phyloP scores from a whole-genome alignment of 2,888 invertebrate genomes.

The Heteromyza rotundicornis region DNA sequence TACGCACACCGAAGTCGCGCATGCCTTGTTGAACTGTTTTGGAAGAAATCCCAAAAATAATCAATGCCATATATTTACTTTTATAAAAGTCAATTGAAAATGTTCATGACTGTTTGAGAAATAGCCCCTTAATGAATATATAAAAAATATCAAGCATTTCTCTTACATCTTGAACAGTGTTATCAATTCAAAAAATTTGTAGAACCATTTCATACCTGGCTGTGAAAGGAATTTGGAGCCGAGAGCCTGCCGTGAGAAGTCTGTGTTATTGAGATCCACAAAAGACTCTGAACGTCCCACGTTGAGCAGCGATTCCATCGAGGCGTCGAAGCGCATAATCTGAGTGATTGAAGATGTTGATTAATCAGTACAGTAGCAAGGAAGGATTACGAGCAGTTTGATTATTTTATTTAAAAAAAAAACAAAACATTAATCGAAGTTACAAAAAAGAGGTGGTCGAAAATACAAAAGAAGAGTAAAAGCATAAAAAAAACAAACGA shows the following conservation, averaged over 20 bases:
- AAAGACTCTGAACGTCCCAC: conserved; percentile 84
- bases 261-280: conserved; percentile 78
- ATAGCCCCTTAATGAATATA: neutral
- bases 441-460: conserved; percentile 10
- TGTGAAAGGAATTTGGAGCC: conserved; percentile 44
- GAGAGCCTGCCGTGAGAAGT: conserved; percentile 44
- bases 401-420: conserved; percentile 18
- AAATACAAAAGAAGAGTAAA: conserved; percentile 14
- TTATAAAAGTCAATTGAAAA: too few species aligned
- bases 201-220: conserved; percentile 42
- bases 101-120: neutral
- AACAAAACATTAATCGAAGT: conserved; percentile 10
- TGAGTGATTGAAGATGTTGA: conserved; percentile 56
- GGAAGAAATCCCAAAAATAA: neutral
- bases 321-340: conserved; percentile 83
- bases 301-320: conserved; percentile 76
- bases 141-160: too few species aligned
- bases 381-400: too few species aligned
- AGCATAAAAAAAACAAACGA: conserved; percentile 15
- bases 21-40: conserved; percentile 45
- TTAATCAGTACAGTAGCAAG: conserved; percentile 22
- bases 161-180: too few species aligned
- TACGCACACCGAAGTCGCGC: conserved; percentile 53
- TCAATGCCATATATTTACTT: neutral
- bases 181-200: too few species aligned